phyloP scores from a whole-genome alignment of 2,888 invertebrate genomes.

The Dryadula phaetusa region DNA sequence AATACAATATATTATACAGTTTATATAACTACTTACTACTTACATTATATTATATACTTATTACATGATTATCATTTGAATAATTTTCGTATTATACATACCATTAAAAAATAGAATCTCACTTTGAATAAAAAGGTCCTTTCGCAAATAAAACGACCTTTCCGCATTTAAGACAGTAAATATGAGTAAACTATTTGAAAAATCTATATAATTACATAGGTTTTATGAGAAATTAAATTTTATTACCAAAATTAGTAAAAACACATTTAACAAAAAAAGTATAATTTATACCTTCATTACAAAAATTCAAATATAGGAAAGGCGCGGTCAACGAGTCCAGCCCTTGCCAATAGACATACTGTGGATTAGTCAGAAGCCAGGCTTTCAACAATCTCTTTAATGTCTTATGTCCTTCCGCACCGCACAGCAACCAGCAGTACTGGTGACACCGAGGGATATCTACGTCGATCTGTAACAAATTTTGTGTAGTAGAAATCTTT shows the following conservation, averaged over 20 bases:
- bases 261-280: constrained; percentile 4
- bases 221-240: neutral
- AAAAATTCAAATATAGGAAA: constrained; percentile 98
- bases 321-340: constrained; percentile 99
- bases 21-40: too few relatives aligned
- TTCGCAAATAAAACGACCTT: too few relatives aligned
- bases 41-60: too few relatives aligned
- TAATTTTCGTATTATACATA: too few relatives aligned
- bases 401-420: constrained; percentile 95
- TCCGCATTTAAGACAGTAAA: too few relatives aligned
- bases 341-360: constrained; percentile 99
- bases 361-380: constrained; percentile 96
- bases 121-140: too few relatives aligned
- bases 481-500: too few relatives aligned
- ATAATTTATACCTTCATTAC: constrained; percentile 91
- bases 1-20: too few relatives aligned
- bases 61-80: too few relatives aligned
- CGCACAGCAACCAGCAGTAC: constrained; percentile 98
- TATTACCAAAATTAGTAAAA: neutral
- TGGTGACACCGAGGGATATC: constrained; percentile 99
- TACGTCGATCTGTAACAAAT: constrained; percentile 93
- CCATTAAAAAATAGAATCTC: too few relatives aligned
- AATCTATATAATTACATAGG: too few relatives aligned
- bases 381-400: constrained; percentile 97
- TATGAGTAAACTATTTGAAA: too few relatives aligned